Evolutionary conservation across 2,113 vertebrate species (phyloP).

Genomic region (Guaruba guarouba): DNA sequence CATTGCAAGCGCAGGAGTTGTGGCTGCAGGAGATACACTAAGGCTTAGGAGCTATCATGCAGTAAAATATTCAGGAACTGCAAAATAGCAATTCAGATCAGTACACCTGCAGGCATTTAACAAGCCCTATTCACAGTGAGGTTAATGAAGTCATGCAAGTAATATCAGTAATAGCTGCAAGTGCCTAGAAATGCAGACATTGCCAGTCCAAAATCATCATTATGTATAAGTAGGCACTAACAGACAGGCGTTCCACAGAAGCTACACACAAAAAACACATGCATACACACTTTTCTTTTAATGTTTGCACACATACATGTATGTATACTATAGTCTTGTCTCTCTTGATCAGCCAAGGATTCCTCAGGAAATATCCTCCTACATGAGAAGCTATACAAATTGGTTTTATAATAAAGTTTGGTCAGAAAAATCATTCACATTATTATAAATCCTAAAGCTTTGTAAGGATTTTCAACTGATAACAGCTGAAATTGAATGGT

Average conservation of each 20-base stretch:
- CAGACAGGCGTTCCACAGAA: neutral
- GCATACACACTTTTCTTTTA: neutral
- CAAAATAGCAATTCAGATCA: neutral
- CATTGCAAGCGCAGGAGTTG: rapidly evolving
- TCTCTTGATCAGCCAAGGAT: neutral
- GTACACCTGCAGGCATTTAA: neutral
- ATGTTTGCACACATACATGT: neutral
- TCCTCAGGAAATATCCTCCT: neutral
- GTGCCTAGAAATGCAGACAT: neutral
- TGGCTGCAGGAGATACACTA: neutral
- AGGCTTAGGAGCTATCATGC: neutral
- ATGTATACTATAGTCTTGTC: neutral
- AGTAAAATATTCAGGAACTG: neutral
- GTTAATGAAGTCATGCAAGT: neutral
- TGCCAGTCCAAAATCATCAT: neutral
- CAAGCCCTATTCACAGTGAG: neutral
- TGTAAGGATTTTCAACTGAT: neutral
- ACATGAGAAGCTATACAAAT: neutral
- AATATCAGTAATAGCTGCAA: neutral
- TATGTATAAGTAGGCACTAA: neutral
- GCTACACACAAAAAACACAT: rapidly evolving
- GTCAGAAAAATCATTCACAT: neutral
- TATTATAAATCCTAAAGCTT: neutral
- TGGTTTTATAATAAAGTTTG: neutral
- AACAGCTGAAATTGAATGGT: neutral